A percentile compares a stretch with the other conserved stretches of the same genome.
Conservation (phyloP, 2,888 invertebrate genomes). For the Cremastobaeus sp. region DNA sequence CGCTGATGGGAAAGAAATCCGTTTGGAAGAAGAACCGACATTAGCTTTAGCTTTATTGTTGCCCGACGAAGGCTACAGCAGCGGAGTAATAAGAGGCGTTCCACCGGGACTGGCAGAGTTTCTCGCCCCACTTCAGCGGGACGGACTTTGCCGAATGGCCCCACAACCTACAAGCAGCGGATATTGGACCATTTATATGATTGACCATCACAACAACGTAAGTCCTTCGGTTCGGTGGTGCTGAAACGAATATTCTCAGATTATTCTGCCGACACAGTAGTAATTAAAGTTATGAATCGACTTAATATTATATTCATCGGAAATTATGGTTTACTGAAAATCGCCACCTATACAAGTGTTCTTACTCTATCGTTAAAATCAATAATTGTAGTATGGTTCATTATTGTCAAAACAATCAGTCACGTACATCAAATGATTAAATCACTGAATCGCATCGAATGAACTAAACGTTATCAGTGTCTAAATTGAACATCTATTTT, state of each 20-base stretch:
- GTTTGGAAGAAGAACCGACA: conserved; percentile 94
- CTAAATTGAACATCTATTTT: conserved; percentile 41
- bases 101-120: conserved; percentile 96
- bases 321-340: no score
- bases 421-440: conserved; percentile 6
- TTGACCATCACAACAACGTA: conserved; percentile 81
- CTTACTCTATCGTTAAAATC: no score
- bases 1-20: conserved; percentile 92
- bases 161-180: conserved; percentile 94
- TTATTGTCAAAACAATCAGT: no score
- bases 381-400: no score
- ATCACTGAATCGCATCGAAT: neutral
- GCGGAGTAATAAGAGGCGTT: conserved; percentile 95
- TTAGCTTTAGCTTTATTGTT: conserved; percentile 93
- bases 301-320: no score
- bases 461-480: conserved; percentile 9
- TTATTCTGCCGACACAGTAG: no score
- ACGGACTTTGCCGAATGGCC: conserved; percentile 92
- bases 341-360: no score
- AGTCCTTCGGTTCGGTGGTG: no score
- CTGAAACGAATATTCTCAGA: no score
- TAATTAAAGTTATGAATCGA: no score
- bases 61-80: conserved; percentile 98
- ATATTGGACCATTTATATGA: conserved; percentile 97
- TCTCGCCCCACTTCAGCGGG: conserved; percentile 88